Evolutionary conservation across 2,888 invertebrate species (phyloP).

Genomic region (Chorisops tibialis): DNA sequence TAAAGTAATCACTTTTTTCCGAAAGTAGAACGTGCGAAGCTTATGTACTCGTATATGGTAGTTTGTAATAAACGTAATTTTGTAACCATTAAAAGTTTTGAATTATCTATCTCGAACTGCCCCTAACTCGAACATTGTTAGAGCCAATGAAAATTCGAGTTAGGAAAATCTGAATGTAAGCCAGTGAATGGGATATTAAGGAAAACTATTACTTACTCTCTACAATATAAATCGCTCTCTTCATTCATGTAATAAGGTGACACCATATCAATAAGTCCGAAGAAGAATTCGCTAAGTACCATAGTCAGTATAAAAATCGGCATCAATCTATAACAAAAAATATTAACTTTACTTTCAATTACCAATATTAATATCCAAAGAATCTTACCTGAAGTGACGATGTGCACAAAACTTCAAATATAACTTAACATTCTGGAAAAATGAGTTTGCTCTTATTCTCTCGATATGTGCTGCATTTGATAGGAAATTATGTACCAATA

Average conservation of each 20-base stretch:
- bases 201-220: conserved; percentile 35
- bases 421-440: conserved; percentile 37
- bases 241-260: conserved; percentile 42
- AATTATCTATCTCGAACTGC: too few relatives aligned
- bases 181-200: too few relatives aligned
- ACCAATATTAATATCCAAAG: background rate
- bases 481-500: conserved; percentile 42
- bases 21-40: too few relatives aligned
- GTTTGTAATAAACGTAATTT: too few relatives aligned
- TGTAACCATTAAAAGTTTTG: too few relatives aligned
- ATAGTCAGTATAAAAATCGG: conserved; percentile 42
- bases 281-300: conserved; percentile 39
- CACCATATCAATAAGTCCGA: conserved; percentile 39
- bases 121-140: too few relatives aligned
- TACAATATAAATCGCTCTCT: conserved; percentile 42
- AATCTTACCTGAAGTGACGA: conserved; percentile 41
- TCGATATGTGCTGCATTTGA: conserved; percentile 37
- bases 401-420: conserved; percentile 39
- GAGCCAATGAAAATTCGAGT: too few relatives aligned
- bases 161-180: too few relatives aligned
- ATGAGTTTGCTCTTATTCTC: conserved; percentile 35
- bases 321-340: conserved; percentile 39
- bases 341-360: too few relatives aligned
- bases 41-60: too few relatives aligned
- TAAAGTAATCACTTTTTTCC: too few relatives aligned